Evolutionary conservation across 2,888 invertebrate species (phyloP).

Genomic region (Linnaemya vulpina): DNA sequence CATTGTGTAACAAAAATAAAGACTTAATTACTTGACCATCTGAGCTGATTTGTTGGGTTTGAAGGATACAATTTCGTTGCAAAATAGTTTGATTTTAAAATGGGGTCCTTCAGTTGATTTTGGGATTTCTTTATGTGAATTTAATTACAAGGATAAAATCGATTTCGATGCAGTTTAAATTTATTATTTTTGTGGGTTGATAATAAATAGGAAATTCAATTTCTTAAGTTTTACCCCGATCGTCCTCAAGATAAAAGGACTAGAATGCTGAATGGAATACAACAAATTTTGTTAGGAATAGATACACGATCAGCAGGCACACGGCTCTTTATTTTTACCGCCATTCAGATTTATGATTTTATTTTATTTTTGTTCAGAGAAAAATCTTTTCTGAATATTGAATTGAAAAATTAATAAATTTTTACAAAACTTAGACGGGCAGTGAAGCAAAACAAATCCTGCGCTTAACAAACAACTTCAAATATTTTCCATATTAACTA

Average conservation of each 20-base stretch:
- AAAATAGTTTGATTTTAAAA: neutral
- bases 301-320: no score
- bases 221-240: no score
- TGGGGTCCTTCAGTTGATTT: neutral
- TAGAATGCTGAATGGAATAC: no score
- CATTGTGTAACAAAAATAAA: slow-evolving; percentile 49
- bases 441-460: neutral
- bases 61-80: neutral
- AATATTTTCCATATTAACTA: slow-evolving; percentile 1
- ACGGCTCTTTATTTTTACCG: no score
- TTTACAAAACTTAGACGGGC: no score
- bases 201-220: neutral
- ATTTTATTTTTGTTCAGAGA: no score
- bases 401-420: no score
- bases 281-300: no score
- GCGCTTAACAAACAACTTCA: neutral
- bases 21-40: slow-evolving; percentile 68
- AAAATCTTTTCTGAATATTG: no score
- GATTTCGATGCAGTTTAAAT: neutral
- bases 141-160: neutral
- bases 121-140: neutral
- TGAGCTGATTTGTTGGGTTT: slow-evolving; percentile 49
- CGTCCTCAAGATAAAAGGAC: no score
- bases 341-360: no score
- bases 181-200: neutral